These are phyloP conservation scores for Acanthosepion pharaonis DNA, from an alignment of 2,888 invertebrate species.

Conservation along the genomic window DNA sequence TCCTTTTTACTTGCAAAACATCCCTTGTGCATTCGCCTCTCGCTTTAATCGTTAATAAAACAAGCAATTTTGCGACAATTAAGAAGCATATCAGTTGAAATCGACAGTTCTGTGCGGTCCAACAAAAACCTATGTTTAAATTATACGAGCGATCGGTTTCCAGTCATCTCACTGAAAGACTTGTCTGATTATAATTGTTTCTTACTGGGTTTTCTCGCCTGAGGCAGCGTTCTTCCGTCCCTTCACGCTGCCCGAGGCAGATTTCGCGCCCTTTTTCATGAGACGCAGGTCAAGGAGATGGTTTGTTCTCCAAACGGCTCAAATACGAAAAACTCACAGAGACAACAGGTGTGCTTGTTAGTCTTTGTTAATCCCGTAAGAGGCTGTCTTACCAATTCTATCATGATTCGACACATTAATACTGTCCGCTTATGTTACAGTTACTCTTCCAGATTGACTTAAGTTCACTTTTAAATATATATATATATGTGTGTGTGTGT, in stretches of 20 bases:
- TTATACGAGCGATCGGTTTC: conserved; percentile 10
- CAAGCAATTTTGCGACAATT: conserved; percentile 21
- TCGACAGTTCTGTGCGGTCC: conserved; percentile 33
- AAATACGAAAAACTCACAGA: not conserved
- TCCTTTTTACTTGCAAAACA: not conserved
- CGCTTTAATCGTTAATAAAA: conserved; percentile 23
- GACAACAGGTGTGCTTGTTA: not conserved
- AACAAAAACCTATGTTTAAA: conserved; percentile 33
- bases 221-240: not conserved
- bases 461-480: not conserved
- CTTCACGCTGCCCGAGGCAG: not conserved
- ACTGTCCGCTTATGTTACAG: not conserved
- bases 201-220: not conserved
- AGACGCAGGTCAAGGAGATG: conserved; percentile 15
- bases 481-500: no score
- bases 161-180: not conserved
- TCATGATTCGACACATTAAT: not conserved
- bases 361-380: not conserved
- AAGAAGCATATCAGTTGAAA: conserved; percentile 23
- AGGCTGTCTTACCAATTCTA: not conserved
- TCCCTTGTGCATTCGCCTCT: not conserved
- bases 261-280: conserved; percentile 33
- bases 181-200: conserved; percentile 1
- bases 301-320: not conserved
- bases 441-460: not conserved